A percentile compares a stretch with the other conserved stretches of the same genome.
Conservation (phyloP, 2,888 invertebrate genomes). For the Melanostoma scalare region DNA sequence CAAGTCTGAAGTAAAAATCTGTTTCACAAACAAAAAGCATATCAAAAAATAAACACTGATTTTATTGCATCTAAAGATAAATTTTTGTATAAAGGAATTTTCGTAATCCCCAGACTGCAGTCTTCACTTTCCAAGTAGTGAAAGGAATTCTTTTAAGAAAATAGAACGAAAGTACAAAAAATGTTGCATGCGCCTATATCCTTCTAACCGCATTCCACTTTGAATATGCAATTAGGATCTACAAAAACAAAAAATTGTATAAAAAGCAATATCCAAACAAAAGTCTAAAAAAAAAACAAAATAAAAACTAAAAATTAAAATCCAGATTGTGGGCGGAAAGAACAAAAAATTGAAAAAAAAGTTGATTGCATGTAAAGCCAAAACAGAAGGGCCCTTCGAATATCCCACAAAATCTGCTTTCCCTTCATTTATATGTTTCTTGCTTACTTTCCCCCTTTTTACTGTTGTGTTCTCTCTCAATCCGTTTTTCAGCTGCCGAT, state of each 20-base stretch:
- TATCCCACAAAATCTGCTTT: conserved; percentile 48
- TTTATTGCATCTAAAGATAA: too few relatives aligned
- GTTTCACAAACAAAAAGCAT: background rate
- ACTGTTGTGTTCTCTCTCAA: background rate
- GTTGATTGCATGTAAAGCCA: conserved; percentile 55
- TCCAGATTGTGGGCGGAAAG: conserved; percentile 49
- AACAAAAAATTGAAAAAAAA: conserved; percentile 28
- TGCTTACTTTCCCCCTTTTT: conserved; percentile 12
- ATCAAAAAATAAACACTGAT: too few relatives aligned
- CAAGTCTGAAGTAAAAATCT: background rate
- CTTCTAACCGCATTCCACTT: conserved; percentile 47
- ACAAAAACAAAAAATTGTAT: background rate
- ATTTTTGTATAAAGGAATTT: too few relatives aligned
- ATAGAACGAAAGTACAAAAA: conserved; percentile 9
- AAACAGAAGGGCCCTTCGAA: conserved; percentile 42
- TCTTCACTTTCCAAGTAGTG: background rate
- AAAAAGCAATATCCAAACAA: conserved; percentile 35
- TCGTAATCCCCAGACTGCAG: too few relatives aligned
- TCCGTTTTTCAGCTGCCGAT: conserved; percentile 26
- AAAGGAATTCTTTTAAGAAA: conserved; percentile 12
- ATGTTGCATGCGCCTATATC: conserved; percentile 39
- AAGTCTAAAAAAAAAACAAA: conserved; percentile 12
- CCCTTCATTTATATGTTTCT: conserved; percentile 24
- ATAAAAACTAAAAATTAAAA: conserved; percentile 15
- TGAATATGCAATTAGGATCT: conserved; percentile 65